phyloP scores from a whole-genome alignment of 2,888 invertebrate species.

The Periphyllus acericola region DNA sequence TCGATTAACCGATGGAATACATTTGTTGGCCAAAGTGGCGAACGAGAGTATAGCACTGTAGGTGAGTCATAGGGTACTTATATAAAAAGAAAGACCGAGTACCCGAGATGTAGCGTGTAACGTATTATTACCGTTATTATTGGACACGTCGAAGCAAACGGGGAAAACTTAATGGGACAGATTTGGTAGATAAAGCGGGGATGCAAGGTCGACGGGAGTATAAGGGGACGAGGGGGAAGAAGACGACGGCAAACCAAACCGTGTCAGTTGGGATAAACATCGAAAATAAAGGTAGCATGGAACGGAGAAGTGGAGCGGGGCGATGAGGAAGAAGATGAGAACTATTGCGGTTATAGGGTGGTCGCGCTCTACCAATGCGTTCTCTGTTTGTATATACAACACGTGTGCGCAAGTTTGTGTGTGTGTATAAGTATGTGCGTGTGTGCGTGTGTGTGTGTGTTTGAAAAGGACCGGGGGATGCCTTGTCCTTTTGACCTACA shows the following conservation, averaged over 20 bases:
- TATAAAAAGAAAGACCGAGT: constrained; percentile 15
- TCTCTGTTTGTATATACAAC: constrained; percentile 16
- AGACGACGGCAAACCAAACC: constrained; percentile 22
- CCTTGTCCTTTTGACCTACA: constrained; percentile 61
- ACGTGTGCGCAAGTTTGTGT: background rate
- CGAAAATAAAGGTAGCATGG: constrained; percentile 12
- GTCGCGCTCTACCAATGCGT: constrained; percentile 38
- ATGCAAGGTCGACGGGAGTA: background rate
- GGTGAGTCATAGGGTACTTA: constrained; percentile 14
- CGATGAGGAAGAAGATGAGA: constrained; percentile 5
- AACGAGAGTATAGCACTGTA: background rate
- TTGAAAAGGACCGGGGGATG: background rate
- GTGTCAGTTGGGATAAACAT: constrained; percentile 52
- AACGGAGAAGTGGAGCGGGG: background rate
- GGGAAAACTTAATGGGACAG: constrained; percentile 37
- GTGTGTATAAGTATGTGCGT: background rate
- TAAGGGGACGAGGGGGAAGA: background rate
- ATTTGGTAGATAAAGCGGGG: constrained; percentile 31
- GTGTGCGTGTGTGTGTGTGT: constrained; percentile 8
- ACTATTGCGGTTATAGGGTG: constrained; percentile 43
- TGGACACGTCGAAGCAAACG: constrained; percentile 10
- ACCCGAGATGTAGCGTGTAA: constrained; percentile 14
- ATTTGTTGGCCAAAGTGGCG: background rate
- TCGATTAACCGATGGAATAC: constrained; percentile 39
- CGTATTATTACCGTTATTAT: constrained; percentile 46